Evolutionary conservation across 2,888 invertebrate genomes (phyloP).

Genomic region (Dryobotodes eremita): DNA sequence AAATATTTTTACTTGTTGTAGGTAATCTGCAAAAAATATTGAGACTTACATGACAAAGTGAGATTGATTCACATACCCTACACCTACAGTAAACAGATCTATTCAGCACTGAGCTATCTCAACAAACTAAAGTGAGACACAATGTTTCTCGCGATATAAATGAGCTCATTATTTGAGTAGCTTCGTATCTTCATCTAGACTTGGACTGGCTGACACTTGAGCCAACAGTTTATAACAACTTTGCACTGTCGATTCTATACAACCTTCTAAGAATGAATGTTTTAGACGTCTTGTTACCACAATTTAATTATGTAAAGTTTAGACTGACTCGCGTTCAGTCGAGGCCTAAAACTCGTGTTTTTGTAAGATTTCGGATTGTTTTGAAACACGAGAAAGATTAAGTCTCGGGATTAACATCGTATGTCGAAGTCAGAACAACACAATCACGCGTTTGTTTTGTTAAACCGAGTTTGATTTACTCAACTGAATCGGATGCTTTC

Average conservation of each 20-base stretch:
- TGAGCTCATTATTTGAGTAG: background rate
- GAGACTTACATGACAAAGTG: conserved; percentile 16
- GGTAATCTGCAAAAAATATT: no score
- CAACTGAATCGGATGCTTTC: background rate
- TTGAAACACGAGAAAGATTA: conserved; percentile 15
- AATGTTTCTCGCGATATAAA: background rate
- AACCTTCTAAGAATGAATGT: conserved; percentile 12
- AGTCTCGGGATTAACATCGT: background rate
- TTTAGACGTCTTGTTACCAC: conserved; percentile 27
- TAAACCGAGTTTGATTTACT: conserved; percentile 3
- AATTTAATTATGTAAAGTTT: conserved; percentile 42
- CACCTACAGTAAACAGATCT: background rate
- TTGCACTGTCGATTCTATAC: conserved; percentile 9
- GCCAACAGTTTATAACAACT: conserved; percentile 15
- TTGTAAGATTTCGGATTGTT: conserved; percentile 11
- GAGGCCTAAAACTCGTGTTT: background rate
- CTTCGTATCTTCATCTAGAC: background rate
- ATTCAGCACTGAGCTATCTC: background rate
- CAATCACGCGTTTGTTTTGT: conserved; percentile 1
- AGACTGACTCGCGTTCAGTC: background rate
- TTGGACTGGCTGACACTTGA: background rate
- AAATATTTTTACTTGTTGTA: no score
- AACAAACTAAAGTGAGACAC: background rate
- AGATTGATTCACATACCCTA: conserved; percentile 14
- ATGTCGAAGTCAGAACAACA: conserved; percentile 7